Evolutionary conservation across 2,888 invertebrate genomes (phyloP).

Genomic region (Orchesellides sinensis): DNA sequence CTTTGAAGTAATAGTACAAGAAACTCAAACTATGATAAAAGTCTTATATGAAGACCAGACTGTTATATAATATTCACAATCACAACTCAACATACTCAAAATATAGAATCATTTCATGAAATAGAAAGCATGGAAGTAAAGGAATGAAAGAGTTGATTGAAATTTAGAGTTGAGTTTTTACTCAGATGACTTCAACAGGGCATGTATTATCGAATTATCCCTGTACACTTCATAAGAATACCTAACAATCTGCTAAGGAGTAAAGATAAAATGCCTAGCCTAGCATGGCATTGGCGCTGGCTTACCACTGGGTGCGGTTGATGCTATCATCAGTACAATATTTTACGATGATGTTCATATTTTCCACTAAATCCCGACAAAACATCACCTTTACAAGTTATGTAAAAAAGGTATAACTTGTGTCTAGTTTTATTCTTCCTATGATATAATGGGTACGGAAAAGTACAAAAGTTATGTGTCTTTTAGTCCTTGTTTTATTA

Average conservation of each 20-base stretch:
- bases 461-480: no score
- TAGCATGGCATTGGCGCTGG: conserved; percentile 63
- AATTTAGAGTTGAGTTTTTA: not conserved
- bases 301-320: conserved; percentile 65
- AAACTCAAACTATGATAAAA: no score
- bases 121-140: not conserved
- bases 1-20: no score
- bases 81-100: not conserved
- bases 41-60: no score
- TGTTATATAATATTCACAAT: no score
- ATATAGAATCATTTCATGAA: not conserved
- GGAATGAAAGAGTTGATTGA: conserved; percentile 15
- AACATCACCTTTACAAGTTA: conserved; percentile 34
- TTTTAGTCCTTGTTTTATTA: not conserved
- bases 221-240: no score
- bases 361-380: conserved; percentile 54
- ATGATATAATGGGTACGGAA: no score
- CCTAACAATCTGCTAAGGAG: no score
- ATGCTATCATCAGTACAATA: conserved; percentile 62
- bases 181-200: no score
- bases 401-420: not conserved
- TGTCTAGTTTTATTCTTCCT: no score
- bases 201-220: no score
- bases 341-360: conserved; percentile 57
- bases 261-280: conserved; percentile 48